phyloP scores from a whole-genome alignment of 2,888 invertebrate species.

The Clusia tigrina region DNA sequence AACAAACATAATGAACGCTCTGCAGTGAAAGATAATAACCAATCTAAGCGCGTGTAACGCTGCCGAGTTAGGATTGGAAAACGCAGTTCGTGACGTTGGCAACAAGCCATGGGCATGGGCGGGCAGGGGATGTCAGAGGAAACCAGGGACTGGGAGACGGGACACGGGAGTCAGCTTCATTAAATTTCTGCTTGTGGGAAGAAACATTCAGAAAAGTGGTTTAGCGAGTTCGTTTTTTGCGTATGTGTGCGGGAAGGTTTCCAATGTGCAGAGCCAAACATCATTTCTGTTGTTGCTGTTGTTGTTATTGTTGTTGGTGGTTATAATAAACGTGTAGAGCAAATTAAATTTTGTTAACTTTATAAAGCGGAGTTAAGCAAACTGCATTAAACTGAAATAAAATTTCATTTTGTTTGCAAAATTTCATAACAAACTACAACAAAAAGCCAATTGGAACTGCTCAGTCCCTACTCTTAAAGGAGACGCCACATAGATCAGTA shows the following conservation, averaged over 20 bases:
- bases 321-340: conserved; percentile 18
- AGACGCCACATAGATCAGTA: too few relatives aligned
- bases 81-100: background rate
- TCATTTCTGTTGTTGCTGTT: conserved; percentile 13
- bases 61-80: background rate
- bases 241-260: background rate
- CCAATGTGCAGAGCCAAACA: background rate
- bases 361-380: conserved; percentile 30
- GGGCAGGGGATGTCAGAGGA: background rate
- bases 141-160: background rate
- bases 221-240: background rate
- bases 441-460: background rate
- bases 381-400: conserved; percentile 31
- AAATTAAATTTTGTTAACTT: conserved; percentile 38
- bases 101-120: background rate
- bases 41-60: conserved; percentile 40
- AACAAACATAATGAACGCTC: conserved; percentile 34
- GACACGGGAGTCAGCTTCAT: conserved; percentile 39
- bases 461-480: too few relatives aligned
- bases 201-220: background rate
- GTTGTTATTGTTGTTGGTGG: conserved; percentile 12
- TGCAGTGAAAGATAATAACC: conserved; percentile 47
- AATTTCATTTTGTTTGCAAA: conserved; percentile 9
- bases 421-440: background rate
- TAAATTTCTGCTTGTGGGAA: conserved; percentile 39